Evolutionary conservation across 23 tunicate species (phyloP).

Genomic region (Oikopleura albicans): DNA sequence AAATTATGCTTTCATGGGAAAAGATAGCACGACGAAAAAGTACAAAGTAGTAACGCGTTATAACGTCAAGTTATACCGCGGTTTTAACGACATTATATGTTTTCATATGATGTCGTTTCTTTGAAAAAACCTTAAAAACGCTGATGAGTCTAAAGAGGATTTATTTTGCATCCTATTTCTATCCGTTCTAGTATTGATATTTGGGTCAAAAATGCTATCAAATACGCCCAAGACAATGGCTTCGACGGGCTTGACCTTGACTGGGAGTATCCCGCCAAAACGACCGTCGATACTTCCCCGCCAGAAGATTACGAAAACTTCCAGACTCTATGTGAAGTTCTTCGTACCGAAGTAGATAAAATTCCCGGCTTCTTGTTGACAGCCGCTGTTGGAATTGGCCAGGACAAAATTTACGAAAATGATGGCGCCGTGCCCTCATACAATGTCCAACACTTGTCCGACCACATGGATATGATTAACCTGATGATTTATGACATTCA

Average conservation of each 20-base stretch:
- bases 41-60: too few relatives aligned
- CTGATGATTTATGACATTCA: slow-evolving; percentile 77
- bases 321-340: neutral
- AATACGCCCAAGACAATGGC: slow-evolving; percentile 34
- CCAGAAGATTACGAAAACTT: slow-evolving; percentile 53
- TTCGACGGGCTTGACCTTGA: slow-evolving; percentile 95
- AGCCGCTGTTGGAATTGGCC: slow-evolving; percentile 66
- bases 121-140: too few relatives aligned
- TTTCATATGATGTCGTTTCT: too few relatives aligned
- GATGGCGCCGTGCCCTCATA: neutral
- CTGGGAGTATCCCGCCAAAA: slow-evolving; percentile 88
- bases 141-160: too few relatives aligned
- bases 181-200: neutral
- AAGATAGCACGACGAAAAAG: too few relatives aligned
- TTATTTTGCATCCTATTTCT: too few relatives aligned
- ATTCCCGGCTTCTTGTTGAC: slow-evolving; percentile 37
- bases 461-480: slow-evolving; percentile 35
- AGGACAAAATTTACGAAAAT: slow-evolving; percentile 26
- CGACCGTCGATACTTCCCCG: slow-evolving; percentile 37
- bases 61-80: too few relatives aligned
- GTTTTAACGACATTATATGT: too few relatives aligned
- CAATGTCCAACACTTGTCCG: neutral
- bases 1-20: too few relatives aligned
- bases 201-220: slow-evolving; percentile 33
- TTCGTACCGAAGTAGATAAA: neutral